Percentiles rank a stretch among this genome's conserved stretches.
phyloP scores from a whole-genome alignment of 2,888 invertebrate genomes.

The Biston stratarius region DNA sequence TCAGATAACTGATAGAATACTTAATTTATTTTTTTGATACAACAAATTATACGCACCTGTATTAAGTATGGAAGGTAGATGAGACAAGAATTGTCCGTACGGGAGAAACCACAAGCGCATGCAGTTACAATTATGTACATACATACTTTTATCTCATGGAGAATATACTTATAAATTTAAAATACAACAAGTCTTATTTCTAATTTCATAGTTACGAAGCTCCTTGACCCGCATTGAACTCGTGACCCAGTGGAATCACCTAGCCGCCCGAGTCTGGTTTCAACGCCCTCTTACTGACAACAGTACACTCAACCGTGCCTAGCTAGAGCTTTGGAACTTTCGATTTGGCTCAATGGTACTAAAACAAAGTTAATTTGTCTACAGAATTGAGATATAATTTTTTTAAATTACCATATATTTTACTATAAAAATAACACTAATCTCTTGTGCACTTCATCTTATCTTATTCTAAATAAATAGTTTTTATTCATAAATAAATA shows the following conservation, averaged over 20 bases:
- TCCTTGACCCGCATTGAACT: conserved; percentile 68
- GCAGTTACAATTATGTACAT: not conserved
- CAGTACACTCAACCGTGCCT: conserved; percentile 38
- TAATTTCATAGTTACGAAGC: conserved; percentile 31
- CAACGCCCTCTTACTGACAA: conserved; percentile 63
- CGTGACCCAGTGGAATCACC: conserved; percentile 71
- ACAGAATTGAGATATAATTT: not conserved
- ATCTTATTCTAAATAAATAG: not conserved
- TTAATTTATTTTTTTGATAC: too few relatives aligned
- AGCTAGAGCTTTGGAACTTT: conserved; percentile 27
- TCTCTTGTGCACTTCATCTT: not conserved
- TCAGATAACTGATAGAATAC: too few relatives aligned
- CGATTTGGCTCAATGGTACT: conserved; percentile 26
- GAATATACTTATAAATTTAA: not conserved
- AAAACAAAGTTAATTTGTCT: not conserved
- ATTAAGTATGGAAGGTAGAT: too few relatives aligned
- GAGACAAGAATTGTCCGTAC: too few relatives aligned
- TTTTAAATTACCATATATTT: not conserved
- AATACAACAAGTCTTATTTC: conserved; percentile 20
- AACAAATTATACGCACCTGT: too few relatives aligned
- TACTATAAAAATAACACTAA: not conserved
- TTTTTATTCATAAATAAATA: not conserved
- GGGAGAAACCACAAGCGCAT: not conserved
- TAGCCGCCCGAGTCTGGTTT: conserved; percentile 54
- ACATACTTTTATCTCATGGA: not conserved